A percentile compares a stretch with the other conserved stretches of the same genome.
phyloP scores from a whole-genome alignment of 2,113 vertebrate genomes.

The Pterocles burchelli region DNA sequence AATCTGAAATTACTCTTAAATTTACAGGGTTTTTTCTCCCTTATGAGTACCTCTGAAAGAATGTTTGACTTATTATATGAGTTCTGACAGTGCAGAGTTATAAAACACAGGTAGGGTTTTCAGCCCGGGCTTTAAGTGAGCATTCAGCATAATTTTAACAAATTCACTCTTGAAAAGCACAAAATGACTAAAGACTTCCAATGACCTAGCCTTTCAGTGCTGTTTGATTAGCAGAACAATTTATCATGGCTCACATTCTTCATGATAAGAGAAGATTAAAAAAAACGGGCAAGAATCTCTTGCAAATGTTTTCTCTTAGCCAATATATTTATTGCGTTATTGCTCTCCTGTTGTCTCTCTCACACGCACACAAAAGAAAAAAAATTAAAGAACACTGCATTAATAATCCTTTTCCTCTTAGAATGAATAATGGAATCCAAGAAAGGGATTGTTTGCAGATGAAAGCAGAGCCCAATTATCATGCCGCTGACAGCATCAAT shows the following conservation, averaged over 20 bases:
- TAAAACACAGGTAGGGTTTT: slow-evolving; percentile 86
- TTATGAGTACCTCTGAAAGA: slow-evolving; percentile 85
- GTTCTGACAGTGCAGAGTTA: slow-evolving; percentile 88
- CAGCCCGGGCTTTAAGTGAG: slow-evolving; percentile 79
- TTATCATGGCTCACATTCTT: slow-evolving; percentile 63
- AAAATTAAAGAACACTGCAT: slow-evolving; percentile 16
- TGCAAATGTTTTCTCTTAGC: slow-evolving; percentile 57
- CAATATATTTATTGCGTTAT: slow-evolving; percentile 19
- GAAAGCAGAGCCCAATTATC: slow-evolving; percentile 40
- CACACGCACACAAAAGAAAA: neutral
- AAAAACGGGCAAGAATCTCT: slow-evolving; percentile 31
- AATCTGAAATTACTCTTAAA: slow-evolving; percentile 92
- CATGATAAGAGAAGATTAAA: slow-evolving; percentile 50
- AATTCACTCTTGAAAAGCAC: slow-evolving; percentile 82
- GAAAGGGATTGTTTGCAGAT: slow-evolving; percentile 23
- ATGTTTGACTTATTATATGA: slow-evolving; percentile 90
- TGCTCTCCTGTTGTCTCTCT: neutral
- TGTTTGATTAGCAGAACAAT: slow-evolving; percentile 81
- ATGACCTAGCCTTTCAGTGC: slow-evolving; percentile 76
- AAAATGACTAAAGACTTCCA: slow-evolving; percentile 81
- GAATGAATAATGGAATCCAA: slow-evolving; percentile 18
- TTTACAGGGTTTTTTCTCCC: slow-evolving; percentile 79
- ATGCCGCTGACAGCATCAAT: slow-evolving; percentile 18
- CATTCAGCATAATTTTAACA: slow-evolving; percentile 83
- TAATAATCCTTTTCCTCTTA: slow-evolving; percentile 27